Evolutionary conservation across 1,140 invertebrate species (phyloP).

Genomic region (Bombyx mori): DNA sequence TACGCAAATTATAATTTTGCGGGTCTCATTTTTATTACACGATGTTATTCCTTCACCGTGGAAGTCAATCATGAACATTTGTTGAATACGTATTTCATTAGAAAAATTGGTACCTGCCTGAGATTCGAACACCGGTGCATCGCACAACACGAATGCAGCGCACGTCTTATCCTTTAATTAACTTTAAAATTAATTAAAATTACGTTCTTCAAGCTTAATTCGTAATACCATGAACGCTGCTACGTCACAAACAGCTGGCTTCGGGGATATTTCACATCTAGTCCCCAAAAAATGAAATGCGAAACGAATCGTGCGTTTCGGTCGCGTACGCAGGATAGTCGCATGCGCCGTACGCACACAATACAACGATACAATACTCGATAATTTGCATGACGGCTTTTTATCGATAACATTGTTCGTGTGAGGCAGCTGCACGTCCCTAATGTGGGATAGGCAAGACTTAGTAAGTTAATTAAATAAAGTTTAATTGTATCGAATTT

Average conservation of each 20-base stretch:
- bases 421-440: constrained; percentile 41
- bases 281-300: constrained; percentile 49
- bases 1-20: no score
- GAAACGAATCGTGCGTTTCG: constrained; percentile 46
- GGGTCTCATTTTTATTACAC: no score
- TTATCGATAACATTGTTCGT: constrained; percentile 52
- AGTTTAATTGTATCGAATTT: no score
- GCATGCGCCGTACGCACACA: constrained; percentile 37
- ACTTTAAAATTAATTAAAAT: no score
- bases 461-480: neutral
- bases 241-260: constrained; percentile 42
- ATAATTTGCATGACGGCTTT: constrained; percentile 70
- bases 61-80: no score
- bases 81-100: no score
- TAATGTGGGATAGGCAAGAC: constrained; percentile 4
- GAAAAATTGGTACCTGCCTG: no score
- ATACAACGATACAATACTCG: constrained; percentile 51
- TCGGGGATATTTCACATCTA: constrained; percentile 31
- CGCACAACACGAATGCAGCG: no score
- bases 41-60: no score
- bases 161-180: no score
- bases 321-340: constrained; percentile 44
- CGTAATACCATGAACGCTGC: neutral
- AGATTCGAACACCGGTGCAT: no score
- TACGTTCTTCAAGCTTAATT: no score